Percentiles rank a stretch among this genome's conserved stretches.
Conservation (phyloP, 2,113 vertebrate genomes). For the Alaudala cheleensis region DNA sequence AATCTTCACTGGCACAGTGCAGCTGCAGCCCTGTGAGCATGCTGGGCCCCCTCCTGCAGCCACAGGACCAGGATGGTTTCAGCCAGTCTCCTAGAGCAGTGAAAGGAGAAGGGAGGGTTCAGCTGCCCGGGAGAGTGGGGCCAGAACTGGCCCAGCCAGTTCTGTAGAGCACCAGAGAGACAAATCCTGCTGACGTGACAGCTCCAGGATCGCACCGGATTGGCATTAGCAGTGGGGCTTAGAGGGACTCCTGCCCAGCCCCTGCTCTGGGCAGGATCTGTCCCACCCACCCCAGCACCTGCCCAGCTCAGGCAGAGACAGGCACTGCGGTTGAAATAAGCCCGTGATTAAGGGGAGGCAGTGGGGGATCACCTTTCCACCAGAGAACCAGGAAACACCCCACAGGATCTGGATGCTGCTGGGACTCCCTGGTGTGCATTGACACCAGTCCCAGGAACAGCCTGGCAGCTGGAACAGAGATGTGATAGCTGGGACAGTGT, state of each 20-base stretch:
- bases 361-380: neutral
- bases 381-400: neutral
- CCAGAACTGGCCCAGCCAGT: neutral
- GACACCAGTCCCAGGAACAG: neutral
- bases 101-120: neutral
- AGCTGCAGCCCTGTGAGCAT: rapidly evolving
- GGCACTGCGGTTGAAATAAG: neutral
- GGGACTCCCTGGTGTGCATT: rapidly evolving
- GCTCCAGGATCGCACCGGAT: rapidly evolving
- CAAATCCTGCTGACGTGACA: neutral
- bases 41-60: neutral
- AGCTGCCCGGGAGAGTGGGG: rapidly evolving
- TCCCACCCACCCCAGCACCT: neutral
- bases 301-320: neutral
- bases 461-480: neutral
- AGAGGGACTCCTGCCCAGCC: neutral
- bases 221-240: neutral
- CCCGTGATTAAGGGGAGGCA: neutral
- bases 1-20: rapidly evolving
- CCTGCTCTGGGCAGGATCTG: neutral
- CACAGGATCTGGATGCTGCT: neutral
- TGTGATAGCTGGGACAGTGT: rapidly evolving
- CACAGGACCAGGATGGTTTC: neutral
- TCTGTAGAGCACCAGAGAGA: neutral
- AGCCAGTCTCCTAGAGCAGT: neutral